These are phyloP conservation scores for Aphis gossypii DNA, from an alignment of 1,140 invertebrate species.

Conservation along the genomic window DNA sequence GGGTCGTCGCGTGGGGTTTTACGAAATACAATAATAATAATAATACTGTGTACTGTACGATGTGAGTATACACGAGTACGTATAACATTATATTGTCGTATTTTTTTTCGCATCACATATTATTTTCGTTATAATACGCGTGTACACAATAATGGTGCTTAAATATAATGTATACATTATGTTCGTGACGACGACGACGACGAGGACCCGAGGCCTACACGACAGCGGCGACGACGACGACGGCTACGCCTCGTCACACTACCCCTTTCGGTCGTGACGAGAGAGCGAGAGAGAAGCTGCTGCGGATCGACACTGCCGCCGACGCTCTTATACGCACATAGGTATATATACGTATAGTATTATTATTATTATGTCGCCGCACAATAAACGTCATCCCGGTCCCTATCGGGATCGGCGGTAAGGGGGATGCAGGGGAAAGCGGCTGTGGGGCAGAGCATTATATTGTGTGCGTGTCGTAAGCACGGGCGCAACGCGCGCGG, in stretches of 20 bases:
- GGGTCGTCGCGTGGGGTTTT: not conserved
- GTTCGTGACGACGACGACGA: not conserved
- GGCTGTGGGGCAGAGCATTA: not conserved
- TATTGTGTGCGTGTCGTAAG: not conserved
- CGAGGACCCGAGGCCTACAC: too few relatives aligned
- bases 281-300: too few relatives aligned
- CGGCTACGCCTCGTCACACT: not conserved
- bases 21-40: not conserved
- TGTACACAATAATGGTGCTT: not conserved
- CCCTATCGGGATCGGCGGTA: too few relatives aligned
- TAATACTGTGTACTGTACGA: not conserved
- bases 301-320: too few relatives aligned
- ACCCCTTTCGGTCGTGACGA: not conserved
- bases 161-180: not conserved
- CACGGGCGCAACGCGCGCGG: not conserved
- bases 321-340: not conserved
- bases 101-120: slow-evolving; percentile 5
- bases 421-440: too few relatives aligned
- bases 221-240: not conserved
- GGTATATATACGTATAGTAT: too few relatives aligned
- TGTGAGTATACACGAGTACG: too few relatives aligned
- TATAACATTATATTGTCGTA: not conserved
- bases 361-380: not conserved
- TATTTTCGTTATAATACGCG: not conserved
- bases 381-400: not conserved